Evolutionary conservation across 2,113 vertebrate species (phyloP).

Genomic region (Chaetorhynchus papuensis): DNA sequence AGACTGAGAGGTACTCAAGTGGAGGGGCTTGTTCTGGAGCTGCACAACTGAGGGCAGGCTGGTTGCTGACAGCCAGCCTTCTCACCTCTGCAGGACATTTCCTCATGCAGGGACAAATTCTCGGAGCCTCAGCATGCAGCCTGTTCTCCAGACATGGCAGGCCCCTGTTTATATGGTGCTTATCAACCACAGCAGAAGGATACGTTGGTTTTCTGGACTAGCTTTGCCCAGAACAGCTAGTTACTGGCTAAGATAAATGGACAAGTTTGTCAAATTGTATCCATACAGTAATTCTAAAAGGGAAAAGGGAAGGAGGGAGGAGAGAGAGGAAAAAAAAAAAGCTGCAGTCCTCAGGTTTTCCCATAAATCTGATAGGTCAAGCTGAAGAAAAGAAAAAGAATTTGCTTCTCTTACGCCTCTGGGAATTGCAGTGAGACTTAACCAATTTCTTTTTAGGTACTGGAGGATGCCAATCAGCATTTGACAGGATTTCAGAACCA

Average conservation of each 20-base stretch:
- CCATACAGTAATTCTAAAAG: not conserved
- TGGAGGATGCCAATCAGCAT: not conserved
- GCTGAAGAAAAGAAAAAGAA: not conserved
- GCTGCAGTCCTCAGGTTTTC: not conserved
- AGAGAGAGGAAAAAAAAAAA: not conserved
- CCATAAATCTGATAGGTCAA: not conserved
- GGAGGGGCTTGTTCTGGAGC: not conserved
- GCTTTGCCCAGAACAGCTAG: not conserved
- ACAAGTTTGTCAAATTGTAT: not conserved
- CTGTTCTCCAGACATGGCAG: not conserved
- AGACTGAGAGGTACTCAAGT: not conserved
- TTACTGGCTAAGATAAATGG: not conserved
- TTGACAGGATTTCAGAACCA: not conserved
- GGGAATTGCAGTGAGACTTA: not conserved
- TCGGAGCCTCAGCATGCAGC: not conserved
- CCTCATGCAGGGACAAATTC: not conserved
- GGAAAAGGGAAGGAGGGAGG: rapidly evolving
- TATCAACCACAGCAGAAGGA: not conserved
- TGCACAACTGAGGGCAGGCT: not conserved
- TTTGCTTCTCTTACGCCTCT: not conserved
- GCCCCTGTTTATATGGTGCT: not conserved
- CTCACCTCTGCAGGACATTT: not conserved
- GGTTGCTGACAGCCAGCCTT: not conserved
- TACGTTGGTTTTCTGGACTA: not conserved
- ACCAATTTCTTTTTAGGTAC: not conserved